Base-by-base conservation (phyloP, 2,797 vertebrate species). In the Lagocephalus sceleratus region DNA sequence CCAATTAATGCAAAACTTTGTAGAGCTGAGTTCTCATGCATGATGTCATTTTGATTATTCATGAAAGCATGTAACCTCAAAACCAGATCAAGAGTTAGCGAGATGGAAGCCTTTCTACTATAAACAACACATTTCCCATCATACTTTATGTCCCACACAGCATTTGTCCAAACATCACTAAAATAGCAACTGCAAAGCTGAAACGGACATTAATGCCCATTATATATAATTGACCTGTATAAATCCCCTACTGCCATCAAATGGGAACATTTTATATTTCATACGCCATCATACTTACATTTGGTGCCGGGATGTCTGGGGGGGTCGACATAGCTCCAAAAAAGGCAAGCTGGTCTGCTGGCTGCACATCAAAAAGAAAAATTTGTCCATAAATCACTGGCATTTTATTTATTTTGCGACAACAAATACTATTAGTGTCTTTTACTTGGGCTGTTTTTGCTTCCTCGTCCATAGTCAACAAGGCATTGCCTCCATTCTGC, bases 321-420 rank as follows among this genome's bases (percentile, higher is more conserved):
- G 96, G 96, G 71, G 97, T 99, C 54, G 96, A 95, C 92, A 98
- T 97, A 87, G 90, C 94, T 80, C 96, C 97, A 90, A 99, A 99
- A 66, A 98, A 91, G 83, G 96, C 90, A 83, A 92, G 90, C 78
- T 96, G 94, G 65, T 95, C 92, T 83, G 92, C 86, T 73, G 89
- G 92, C 96, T 99, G 85, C 38, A 68, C 52, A 67, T 75, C 47
- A 71, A 49, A 45, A 54, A 42, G 62, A 19, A 46, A 49, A 68
- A 42, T 42, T 42, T 15, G 7, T n/a, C 17, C 16, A 42, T 22
- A 49, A 54, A 43, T 35, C 4, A 23, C 5, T 1, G 2, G 9
- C 6, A 17, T 41, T 51, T 44, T 12, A 20, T 47, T 54, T 22
- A 54, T 39, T 52, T 57, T 0, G 7, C 41, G 17, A 52, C 32